phyloP scores from a whole-genome alignment of 2,797 vertebrate species.

The Peromyscus melanophrys region DNA sequence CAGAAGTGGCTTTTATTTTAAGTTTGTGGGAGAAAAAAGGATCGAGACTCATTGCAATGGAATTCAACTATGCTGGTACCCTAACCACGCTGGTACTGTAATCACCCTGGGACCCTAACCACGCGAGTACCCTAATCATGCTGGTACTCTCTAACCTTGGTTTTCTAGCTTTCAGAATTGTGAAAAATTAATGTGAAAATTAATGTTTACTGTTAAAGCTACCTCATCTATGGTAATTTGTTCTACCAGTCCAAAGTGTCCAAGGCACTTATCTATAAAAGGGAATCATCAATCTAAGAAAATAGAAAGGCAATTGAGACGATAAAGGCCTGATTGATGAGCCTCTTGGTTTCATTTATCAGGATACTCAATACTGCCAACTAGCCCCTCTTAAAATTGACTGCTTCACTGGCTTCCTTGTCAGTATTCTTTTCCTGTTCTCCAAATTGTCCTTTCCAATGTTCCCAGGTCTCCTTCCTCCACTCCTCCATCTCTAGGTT shows the following conservation, averaged over 20 bases:
- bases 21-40: conserved; percentile 12
- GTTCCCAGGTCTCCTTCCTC: background rate
- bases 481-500: background rate
- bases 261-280: background rate
- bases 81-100: background rate
- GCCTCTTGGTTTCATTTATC: background rate
- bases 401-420: background rate
- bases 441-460: background rate
- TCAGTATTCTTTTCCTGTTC: background rate
- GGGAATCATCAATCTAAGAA: background rate
- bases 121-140: no score
- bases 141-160: background rate
- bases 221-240: background rate
- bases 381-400: background rate
- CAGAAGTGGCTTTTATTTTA: background rate
- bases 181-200: background rate
- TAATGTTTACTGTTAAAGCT: background rate
- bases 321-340: background rate
- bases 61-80: background rate
- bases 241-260: background rate
- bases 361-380: background rate
- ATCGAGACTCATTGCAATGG: background rate
- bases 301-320: background rate
- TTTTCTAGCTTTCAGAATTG: background rate
- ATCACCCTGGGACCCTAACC: no score